Evolutionary conservation across 2,888 invertebrate genomes (phyloP).

Genomic region (Dasysyrphus albostriatus): DNA sequence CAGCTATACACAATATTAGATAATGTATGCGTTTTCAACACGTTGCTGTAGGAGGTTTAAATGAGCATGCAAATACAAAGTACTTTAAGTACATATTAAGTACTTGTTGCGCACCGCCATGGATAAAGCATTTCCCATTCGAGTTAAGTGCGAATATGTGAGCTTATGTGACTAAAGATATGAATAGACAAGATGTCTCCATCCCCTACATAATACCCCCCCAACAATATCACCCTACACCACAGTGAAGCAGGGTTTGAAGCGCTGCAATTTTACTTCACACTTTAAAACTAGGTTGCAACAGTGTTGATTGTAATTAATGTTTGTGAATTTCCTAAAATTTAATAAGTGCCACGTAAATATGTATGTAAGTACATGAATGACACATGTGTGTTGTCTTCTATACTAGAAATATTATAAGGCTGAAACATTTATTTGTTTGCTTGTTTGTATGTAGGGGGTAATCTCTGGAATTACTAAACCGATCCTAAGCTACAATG

Average conservation of each 20-base stretch:
- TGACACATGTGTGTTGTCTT: neutral
- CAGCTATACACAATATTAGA: neutral
- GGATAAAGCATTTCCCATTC: conserved; percentile 23
- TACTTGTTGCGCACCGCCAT: conserved; percentile 49
- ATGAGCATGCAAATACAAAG: conserved; percentile 61
- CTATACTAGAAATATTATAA: too few species aligned
- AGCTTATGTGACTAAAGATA: conserved; percentile 7
- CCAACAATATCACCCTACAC: too few species aligned
- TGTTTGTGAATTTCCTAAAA: conserved; percentile 8
- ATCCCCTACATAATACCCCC: too few species aligned
- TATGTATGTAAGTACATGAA: too few species aligned
- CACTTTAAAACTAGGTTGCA: neutral
- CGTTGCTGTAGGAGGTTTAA: conserved; percentile 63
- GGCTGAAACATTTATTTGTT: too few species aligned
- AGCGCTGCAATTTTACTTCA: neutral
- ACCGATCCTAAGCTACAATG: too few species aligned
- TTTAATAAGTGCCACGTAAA: conserved; percentile 13
- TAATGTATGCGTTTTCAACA: conserved; percentile 44
- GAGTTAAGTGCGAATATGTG: conserved; percentile 31
- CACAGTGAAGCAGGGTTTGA: neutral
- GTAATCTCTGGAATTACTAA: too few species aligned
- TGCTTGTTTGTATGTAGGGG: too few species aligned
- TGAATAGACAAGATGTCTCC: conserved; percentile 13
- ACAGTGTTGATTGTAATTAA: conserved; percentile 26
- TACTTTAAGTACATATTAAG: conserved; percentile 43